Evolutionary conservation across 92 coral and sea anemone genomes (phyloP).

Genomic region (Nematostella vectensis): DNA sequence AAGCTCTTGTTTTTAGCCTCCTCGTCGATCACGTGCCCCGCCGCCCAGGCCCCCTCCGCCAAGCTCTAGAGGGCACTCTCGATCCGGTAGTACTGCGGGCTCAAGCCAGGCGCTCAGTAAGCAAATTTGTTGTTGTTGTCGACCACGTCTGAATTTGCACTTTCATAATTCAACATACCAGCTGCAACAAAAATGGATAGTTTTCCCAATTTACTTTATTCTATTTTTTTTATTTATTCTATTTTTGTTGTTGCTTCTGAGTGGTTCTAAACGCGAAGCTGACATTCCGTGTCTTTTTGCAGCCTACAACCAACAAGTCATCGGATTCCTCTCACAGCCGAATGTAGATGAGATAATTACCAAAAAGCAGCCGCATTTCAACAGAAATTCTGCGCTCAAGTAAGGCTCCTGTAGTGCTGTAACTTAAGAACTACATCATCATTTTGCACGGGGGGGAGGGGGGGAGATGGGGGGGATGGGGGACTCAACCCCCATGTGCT

Average conservation of each 20-base stretch:
- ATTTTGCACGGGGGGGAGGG: no score
- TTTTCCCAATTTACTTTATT: no score
- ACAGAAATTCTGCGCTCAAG: conserved; percentile 67
- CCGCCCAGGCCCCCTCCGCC: conserved; percentile 91
- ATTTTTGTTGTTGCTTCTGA: no score
- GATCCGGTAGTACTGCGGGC: conserved; percentile 29
- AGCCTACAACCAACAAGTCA: conserved; percentile 94
- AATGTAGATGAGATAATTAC: conserved; percentile 66
- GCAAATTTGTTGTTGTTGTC: conserved; percentile 11
- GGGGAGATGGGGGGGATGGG: no score
- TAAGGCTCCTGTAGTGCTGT: conserved; percentile 26
- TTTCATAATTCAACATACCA: no score
- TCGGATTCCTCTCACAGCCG: conserved; percentile 81
- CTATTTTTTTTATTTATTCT: no score
- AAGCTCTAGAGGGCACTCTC: conserved; percentile 31
- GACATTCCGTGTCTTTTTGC: conserved; percentile 16
- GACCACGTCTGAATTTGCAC: no score
- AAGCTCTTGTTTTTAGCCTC: no score
- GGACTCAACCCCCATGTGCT: no score
- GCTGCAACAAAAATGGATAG: no score
- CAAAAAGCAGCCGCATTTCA: conserved; percentile 58
- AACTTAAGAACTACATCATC: not conserved
- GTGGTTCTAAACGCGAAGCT: no score
- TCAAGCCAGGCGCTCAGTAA: conserved; percentile 52
- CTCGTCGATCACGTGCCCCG: conserved; percentile 45